Percentiles rank a stretch among this genome's conserved stretches.
These are phyloP conservation scores for Erebia aethiops DNA, from an alignment of 2,888 invertebrate genomes.

Conservation along the genomic window DNA sequence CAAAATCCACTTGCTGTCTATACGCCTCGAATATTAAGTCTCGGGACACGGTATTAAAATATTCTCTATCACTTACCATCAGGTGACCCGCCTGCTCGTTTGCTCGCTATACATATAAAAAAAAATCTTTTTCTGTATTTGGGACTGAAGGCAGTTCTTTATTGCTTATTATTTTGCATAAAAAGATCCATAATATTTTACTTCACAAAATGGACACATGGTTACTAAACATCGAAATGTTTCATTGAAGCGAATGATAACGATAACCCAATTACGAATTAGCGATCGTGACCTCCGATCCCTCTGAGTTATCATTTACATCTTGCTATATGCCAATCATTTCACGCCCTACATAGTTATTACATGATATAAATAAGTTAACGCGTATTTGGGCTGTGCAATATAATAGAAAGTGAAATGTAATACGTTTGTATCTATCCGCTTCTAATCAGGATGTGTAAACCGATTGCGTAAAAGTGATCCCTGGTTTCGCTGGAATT, in stretches of 20 bases:
- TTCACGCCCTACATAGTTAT: constrained; percentile 14
- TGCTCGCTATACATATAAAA: too few species aligned
- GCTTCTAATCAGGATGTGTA: too few species aligned
- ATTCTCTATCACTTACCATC: too few species aligned
- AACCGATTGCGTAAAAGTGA: too few species aligned
- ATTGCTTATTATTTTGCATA: too few species aligned
- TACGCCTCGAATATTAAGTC: too few species aligned
- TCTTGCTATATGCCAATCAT: constrained; percentile 13
- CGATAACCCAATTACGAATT: constrained; percentile 33
- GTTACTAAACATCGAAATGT: neutral
- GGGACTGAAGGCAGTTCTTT: too few species aligned
- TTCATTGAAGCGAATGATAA: neutral
- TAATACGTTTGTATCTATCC: neutral
- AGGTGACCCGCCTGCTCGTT: too few species aligned
- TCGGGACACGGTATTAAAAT: too few species aligned
- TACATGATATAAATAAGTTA: neutral
- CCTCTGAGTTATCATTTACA: constrained; percentile 21
- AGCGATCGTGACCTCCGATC: constrained; percentile 31
- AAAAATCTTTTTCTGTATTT: too few species aligned
- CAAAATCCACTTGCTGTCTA: too few species aligned
- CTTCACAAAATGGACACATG: neutral
- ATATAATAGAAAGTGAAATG: neutral
- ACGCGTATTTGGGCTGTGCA: neutral
- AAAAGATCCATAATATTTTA: neutral
- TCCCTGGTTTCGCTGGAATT: too few species aligned